Base-by-base conservation (phyloP, 2,888 invertebrate species). In the Bugulina stolonifera region DNA sequence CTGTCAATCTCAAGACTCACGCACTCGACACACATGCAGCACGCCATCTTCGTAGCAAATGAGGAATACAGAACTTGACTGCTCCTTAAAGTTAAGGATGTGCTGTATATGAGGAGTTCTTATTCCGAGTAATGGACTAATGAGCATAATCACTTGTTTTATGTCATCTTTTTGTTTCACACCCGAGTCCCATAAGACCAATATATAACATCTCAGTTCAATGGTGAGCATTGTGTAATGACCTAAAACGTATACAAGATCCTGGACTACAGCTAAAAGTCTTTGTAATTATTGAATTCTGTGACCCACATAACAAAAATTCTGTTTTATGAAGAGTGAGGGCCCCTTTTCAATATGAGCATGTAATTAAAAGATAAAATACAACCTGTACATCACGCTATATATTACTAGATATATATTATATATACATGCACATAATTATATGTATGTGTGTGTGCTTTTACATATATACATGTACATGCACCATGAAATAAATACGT, bases 11-110 rank as follows among this genome's bases (percentile, higher is more conserved):
- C 55, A 3, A 55, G 55, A 25, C 25, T 55, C 14, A 5, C 3
- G 23, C 55, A 55, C 55, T 55, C 25, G 10, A 55, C 25, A 55
- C 55, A 55, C 55, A 55, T 43, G 18, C 43, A 55, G 55, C 55
- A 55, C 3, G 55, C 55, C 55, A 55, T 55, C 55, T 18, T 25
- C 23, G n/a, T 5, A 55, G 23, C 55, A 55, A 55, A 18, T 55
- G 23, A 55, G 52, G n/a, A n/a, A n/a, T n/a, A n/a, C n/a, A n/a
- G n/a, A n/a, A n/a, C n/a, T 43, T 43, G 43, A 43, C 43, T 43
- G 43, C 43, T 43, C 10, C 43, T 43, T 43, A 18, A 43, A 5
- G 18, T 43, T 43, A 43, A 43, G 18, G 5, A 43, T 43, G 18
- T 10, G 43, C 10, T 43, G 5, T 5, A 43, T 43, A 10, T 43